These are phyloP conservation scores for Drosophila eugracilis DNA, from an alignment of 1,140 invertebrate genomes.

Conservation along the genomic window DNA sequence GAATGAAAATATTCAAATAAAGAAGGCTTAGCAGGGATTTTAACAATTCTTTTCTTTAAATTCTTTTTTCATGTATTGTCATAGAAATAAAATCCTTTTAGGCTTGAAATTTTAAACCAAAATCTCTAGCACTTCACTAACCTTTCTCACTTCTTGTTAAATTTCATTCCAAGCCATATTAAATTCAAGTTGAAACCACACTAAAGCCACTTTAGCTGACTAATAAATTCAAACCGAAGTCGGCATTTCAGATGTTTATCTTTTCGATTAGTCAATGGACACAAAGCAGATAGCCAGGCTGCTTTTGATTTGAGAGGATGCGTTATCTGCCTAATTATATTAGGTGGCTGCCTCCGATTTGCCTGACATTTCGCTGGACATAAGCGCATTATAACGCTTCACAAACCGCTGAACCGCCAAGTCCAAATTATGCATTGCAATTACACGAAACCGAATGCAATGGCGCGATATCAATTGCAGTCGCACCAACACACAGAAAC, in stretches of 20 bases:
- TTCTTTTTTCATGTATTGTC: no score
- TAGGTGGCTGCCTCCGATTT: conserved; percentile 56
- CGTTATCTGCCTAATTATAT: conserved; percentile 75
- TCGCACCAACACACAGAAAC: conserved; percentile 1
- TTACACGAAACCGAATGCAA: conserved; percentile 60
- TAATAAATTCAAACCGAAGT: conserved; percentile 7
- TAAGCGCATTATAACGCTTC: conserved; percentile 79
- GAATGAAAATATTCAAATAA: no score
- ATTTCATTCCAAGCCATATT: not conserved
- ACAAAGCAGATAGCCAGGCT: conserved; percentile 19
- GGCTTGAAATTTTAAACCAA: no score
- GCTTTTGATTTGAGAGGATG: conserved; percentile 56
- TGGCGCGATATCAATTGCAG: conserved; percentile 71
- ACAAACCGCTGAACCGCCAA: conserved; percentile 54
- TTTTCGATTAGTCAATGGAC: conserved; percentile 25
- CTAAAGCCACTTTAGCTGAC: no score
- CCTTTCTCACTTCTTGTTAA: no score
- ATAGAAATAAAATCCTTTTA: not conserved
- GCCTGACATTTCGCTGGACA: conserved; percentile 38
- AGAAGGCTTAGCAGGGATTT: no score
- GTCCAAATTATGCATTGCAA: conserved; percentile 74
- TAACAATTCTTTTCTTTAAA: no score
- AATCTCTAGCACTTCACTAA: no score
- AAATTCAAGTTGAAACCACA: not conserved
- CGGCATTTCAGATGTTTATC: conserved; percentile 12